Evolutionary conservation across 2,797 vertebrate genomes (phyloP).

Genomic region (Trachops cirrhosus): DNA sequence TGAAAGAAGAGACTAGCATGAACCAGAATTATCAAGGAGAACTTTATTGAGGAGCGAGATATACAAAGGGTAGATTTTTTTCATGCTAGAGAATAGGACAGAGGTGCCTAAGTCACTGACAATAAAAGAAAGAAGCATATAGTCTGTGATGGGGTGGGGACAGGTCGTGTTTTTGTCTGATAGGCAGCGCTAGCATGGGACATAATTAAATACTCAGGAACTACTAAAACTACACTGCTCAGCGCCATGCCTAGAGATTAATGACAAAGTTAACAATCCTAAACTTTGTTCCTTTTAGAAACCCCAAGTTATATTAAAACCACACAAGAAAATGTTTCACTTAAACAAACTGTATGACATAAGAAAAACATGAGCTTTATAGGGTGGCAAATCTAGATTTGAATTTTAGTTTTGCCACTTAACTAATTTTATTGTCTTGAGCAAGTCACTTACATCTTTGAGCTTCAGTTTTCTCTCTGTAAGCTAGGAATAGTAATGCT

Average conservation of each 20-base stretch:
- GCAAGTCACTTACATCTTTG: background rate
- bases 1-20: background rate
- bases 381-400: background rate
- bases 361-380: background rate
- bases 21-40: background rate
- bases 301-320: background rate
- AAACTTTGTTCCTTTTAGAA: background rate
- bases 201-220: background rate
- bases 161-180: background rate
- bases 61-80: background rate
- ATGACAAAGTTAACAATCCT: background rate
- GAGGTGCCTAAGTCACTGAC: background rate
- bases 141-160: too few species aligned
- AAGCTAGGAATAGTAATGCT: background rate
- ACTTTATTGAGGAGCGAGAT: background rate
- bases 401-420: background rate
- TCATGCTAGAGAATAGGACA: background rate
- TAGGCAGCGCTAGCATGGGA: background rate
- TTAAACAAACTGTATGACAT: background rate
- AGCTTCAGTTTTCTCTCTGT: background rate
- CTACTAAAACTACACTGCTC: background rate
- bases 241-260: background rate
- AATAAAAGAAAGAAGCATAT: background rate
- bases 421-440: background rate
- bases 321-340: background rate